Conservation (phyloP, 1,140 invertebrate genomes). For the Diplogasteroides magnus region DNA sequence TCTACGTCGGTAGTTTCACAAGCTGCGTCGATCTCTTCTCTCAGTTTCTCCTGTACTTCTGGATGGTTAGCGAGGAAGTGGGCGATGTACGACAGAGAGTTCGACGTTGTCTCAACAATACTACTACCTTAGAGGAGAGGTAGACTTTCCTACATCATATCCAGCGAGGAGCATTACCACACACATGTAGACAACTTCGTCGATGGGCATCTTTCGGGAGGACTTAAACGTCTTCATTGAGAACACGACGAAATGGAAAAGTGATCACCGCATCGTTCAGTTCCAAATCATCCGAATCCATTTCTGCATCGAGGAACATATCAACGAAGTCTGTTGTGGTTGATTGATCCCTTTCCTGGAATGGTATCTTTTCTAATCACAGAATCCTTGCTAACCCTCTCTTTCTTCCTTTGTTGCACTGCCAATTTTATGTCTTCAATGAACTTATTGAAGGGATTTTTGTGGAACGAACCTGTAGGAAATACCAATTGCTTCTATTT, state of each 20-base stretch:
- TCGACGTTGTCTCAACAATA: conserved; percentile 65
- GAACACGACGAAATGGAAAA: not conserved
- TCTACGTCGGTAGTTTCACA: conserved; percentile 33
- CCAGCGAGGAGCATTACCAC: conserved; percentile 60
- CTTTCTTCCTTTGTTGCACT: not conserved
- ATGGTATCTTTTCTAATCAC: not conserved
- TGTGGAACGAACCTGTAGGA: not conserved
- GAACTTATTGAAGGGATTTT: not conserved
- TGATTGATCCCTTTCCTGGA: not conserved
- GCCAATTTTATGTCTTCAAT: not conserved
- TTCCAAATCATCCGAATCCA: conserved; percentile 7
- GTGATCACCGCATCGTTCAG: not conserved
- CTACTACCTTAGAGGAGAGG: not conserved
- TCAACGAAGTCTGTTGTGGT: conserved; percentile 42
- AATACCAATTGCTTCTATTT: not conserved
- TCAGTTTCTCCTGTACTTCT: conserved; percentile 64
- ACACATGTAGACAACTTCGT: conserved; percentile 58
- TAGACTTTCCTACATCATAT: conserved; percentile 60
- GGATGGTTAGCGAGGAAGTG: conserved; percentile 67
- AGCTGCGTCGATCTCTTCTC: conserved; percentile 64
- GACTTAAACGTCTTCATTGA: conserved; percentile 10
- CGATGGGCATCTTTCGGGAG: conserved; percentile 48
- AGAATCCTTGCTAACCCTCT: not conserved
- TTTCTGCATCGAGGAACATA: conserved; percentile 38
- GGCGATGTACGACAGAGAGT: conserved; percentile 65